These are phyloP conservation scores for Lamprologus lemairii DNA, from an alignment of 2,113 vertebrate genomes.

Conservation along the genomic window DNA sequence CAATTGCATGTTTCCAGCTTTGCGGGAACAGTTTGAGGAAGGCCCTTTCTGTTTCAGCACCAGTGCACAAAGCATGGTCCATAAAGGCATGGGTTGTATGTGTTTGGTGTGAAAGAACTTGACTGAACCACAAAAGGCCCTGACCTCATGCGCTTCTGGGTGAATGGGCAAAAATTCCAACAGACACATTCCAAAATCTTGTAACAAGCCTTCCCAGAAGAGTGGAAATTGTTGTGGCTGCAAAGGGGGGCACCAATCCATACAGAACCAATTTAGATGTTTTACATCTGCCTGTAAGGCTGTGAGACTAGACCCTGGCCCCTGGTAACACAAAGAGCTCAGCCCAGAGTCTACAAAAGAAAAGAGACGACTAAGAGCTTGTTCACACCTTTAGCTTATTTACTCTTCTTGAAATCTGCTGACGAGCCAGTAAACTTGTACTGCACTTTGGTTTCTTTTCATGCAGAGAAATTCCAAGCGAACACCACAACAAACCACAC, in stretches of 20 bases:
- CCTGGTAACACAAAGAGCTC: background rate
- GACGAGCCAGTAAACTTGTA: background rate
- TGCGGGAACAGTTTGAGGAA: background rate
- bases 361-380: background rate
- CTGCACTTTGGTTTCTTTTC: background rate
- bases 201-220: background rate
- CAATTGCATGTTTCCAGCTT: background rate
- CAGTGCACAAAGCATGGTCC: background rate
- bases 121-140: background rate
- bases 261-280: background rate
- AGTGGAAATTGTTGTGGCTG: background rate
- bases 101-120: background rate
- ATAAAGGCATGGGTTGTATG: background rate
- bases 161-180: background rate
- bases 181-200: background rate
- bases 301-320: background rate
- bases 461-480: background rate
- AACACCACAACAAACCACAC: background rate
- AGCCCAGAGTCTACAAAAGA: background rate
- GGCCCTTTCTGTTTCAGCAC: background rate
- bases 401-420: background rate
- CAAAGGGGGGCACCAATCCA: no score
- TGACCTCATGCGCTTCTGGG: background rate
- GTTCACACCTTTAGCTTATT: background rate
- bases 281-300: background rate